phyloP scores from a whole-genome alignment of 23 tunicate genomes.

The Phallusia fumigata region DNA sequence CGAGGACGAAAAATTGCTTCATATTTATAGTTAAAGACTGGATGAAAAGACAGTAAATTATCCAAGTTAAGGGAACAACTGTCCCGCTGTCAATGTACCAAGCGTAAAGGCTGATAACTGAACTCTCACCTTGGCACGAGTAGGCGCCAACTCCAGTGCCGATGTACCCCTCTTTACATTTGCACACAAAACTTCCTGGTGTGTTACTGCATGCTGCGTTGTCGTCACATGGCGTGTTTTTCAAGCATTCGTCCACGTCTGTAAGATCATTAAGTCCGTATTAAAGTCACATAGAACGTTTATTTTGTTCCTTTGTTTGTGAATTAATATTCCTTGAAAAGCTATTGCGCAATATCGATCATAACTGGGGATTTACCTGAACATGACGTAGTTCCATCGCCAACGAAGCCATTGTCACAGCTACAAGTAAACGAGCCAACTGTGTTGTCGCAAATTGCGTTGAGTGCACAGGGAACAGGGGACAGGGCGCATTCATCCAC shows the following conservation, averaged over 20 bases:
- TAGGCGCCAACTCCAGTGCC: not conserved
- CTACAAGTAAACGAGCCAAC: conserved; percentile 47
- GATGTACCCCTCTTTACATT: conserved; percentile 47
- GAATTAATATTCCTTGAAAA: too few species aligned
- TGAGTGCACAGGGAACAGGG: conserved; percentile 21
- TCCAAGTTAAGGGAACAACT: not conserved
- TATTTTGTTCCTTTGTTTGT: too few species aligned
- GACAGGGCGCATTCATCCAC: conserved; percentile 33
- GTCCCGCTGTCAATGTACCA: not conserved
- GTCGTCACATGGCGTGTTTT: conserved; percentile 20
- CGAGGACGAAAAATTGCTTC: not conserved
- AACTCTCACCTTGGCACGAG: conserved; percentile 10
- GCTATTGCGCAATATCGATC: not conserved
- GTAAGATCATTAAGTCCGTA: not conserved
- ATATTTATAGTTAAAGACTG: not conserved
- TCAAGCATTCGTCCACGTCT: conserved; percentile 65
- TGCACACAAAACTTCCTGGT: conserved; percentile 38
- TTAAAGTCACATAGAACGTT: too few species aligned
- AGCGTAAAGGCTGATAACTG: too few species aligned
- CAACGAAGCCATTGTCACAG: conserved; percentile 44
- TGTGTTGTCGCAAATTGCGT: conserved; percentile 47
- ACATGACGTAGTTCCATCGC: conserved; percentile 33
- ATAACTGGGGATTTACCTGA: not conserved
- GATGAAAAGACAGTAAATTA: not conserved
- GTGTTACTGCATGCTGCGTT: conserved; percentile 41